Evolutionary conservation across 1,140 invertebrate species (phyloP).

Genomic region (Bilobella aurantiaca): DNA sequence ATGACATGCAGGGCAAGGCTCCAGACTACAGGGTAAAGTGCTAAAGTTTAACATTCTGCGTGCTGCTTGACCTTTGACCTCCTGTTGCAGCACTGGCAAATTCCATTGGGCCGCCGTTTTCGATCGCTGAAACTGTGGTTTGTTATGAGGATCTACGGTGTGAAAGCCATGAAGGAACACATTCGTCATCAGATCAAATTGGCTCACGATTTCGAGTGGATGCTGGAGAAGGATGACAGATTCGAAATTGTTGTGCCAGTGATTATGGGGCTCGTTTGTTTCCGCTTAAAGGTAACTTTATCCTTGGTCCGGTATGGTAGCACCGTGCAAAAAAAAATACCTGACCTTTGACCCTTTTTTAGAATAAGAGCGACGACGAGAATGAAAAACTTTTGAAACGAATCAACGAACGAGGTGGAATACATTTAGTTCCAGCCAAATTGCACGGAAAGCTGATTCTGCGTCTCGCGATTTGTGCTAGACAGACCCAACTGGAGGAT

Average conservation of each 20-base stretch:
- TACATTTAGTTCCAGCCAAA: slow-evolving; percentile 88
- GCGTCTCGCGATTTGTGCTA: slow-evolving; percentile 80
- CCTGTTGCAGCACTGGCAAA: slow-evolving; percentile 98
- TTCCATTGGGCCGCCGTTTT: slow-evolving; percentile 88
- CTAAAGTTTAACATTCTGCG: too few species aligned
- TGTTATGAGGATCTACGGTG: slow-evolving; percentile 79
- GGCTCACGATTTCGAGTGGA: slow-evolving; percentile 70
- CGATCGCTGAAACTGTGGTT: slow-evolving; percentile 95
- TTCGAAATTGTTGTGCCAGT: slow-evolving; percentile 84
- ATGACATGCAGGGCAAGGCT: slow-evolving; percentile 76
- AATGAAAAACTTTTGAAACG: slow-evolving; percentile 73
- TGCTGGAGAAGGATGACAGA: slow-evolving; percentile 54
- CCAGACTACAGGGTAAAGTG: slow-evolving; percentile 72
- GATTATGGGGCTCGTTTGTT: slow-evolving; percentile 84
- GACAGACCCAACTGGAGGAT: slow-evolving; percentile 68
- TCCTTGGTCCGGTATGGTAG: too few species aligned
- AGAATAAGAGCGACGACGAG: slow-evolving; percentile 31
- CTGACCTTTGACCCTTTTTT: not conserved
- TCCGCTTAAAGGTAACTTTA: slow-evolving; percentile 69
- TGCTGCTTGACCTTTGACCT: too few species aligned
- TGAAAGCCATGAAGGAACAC: slow-evolving; percentile 74
- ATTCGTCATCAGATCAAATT: slow-evolving; percentile 69
- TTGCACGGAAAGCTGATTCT: slow-evolving; percentile 74
- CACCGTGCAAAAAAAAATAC: too few species aligned
- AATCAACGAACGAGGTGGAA: slow-evolving; percentile 82